A percentile compares a stretch with the other conserved stretches of the same genome.
phyloP scores from a whole-genome alignment of 1,140 invertebrate genomes.

The Listronotus bonariensis region DNA sequence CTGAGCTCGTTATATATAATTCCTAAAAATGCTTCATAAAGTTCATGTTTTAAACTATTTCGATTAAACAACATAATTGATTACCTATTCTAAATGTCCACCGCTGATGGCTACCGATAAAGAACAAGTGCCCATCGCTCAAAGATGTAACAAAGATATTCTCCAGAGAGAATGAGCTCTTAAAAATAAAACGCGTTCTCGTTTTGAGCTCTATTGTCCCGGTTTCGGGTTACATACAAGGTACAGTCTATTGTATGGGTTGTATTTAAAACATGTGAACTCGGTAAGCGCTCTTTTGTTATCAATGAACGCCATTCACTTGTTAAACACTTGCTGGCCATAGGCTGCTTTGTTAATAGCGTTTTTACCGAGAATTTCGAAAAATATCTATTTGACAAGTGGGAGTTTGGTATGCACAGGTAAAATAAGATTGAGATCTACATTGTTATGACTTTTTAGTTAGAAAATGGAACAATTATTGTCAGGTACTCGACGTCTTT shows the following conservation, averaged over 20 bases:
- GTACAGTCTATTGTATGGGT: conserved; percentile 41
- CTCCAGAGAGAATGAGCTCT: conserved; percentile 36
- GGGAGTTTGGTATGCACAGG: conserved; percentile 38
- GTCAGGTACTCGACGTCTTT: conserved; percentile 14
- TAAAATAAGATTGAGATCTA: conserved; percentile 34
- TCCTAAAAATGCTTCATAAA: too few relatives aligned
- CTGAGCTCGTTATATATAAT: too few relatives aligned
- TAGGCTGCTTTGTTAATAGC: conserved; percentile 38
- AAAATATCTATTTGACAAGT: conserved; percentile 43
- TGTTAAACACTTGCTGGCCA: conserved; percentile 49
- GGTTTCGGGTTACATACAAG: conserved; percentile 49
- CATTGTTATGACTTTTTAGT: conserved; percentile 23
- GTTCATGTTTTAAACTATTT: too few relatives aligned
- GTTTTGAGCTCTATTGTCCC: conserved; percentile 41
- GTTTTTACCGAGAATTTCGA: conserved; percentile 43
- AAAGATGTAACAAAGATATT: conserved; percentile 41
- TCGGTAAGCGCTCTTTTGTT: conserved; percentile 46
- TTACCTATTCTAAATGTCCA: conserved; percentile 8
- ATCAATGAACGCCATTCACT: conserved; percentile 52
- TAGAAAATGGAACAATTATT: conserved; percentile 19
- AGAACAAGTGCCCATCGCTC: conserved; percentile 24
- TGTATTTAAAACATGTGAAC: conserved; percentile 50
- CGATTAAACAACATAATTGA: background rate
- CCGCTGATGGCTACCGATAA: conserved; percentile 5
- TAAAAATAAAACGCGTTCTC: conserved; percentile 37